Evolutionary conservation across 2,888 invertebrate genomes (phyloP), one percentile per base, ranked within the genome.

Genomic region (Phrixothrix hirtus): DNA sequence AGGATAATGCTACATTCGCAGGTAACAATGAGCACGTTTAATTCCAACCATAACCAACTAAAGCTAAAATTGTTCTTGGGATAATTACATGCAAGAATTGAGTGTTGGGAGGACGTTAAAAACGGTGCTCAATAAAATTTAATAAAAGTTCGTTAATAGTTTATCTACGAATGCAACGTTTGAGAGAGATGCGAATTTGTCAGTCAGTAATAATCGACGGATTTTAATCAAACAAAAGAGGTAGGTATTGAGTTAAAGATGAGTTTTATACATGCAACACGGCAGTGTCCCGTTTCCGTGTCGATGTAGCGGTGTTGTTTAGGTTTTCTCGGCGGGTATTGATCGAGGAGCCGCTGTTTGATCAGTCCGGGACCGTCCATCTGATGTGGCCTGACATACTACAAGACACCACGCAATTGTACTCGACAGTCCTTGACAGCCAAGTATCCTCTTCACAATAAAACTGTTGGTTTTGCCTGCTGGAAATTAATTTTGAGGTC

Each of bases 331-430:
- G 43, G 44, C 43, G 52, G 38, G 52, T 56, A 56, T 56, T 56
- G 56, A 56, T 56, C 56, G 52, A 51, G 51, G 52, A 50, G 52
- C 48, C 48, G 56, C 35, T 56, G 52, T 56, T 56, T 56, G 56
- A 56, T 56, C 52, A 56, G 55, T 55, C 50, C 56, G 56, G 56
- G 47, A 44, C 35, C 50, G 55, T 54, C 47, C 53, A 48, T 47
- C 53, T 48, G 48, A 48, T 48, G 43, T 38, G 37, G 42, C 48
- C 30, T 48, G 53, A 53, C 53, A 53, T 15, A 47, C 41, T 41
- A 47, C 52, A 42, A 51, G 51, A 45, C 51, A 35, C 21, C 32
- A 34, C 32, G 43, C 49, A 44, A 50, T 49, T 50, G 50, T 32
- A 43, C 38, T 49, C 27, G 41, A 49, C 48, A 42, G 16, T 35